These are phyloP conservation scores for Spinibarbus caldwelli DNA, from an alignment of 2,797 vertebrate genomes.

Conservation along the genomic window DNA sequence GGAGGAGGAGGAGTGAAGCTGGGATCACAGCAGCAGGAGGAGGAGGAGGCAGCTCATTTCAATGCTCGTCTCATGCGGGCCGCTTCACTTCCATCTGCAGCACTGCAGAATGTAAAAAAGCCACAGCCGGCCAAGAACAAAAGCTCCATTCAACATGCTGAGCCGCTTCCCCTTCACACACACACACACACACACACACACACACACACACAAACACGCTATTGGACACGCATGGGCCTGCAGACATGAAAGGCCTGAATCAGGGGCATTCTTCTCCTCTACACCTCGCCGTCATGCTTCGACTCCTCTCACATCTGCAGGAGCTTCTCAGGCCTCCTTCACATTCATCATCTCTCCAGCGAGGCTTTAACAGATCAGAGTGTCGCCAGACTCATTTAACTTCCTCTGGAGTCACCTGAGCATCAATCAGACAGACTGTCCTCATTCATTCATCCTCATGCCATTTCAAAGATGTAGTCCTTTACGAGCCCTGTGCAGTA, in stretches of 20 bases:
- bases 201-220: no score
- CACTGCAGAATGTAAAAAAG: constrained; percentile 81
- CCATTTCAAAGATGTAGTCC: no score
- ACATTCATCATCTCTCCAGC: neutral
- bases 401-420: neutral
- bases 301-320: constrained; percentile 68
- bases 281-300: constrained; percentile 69
- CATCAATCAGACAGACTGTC: neutral
- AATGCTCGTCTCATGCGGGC: constrained; percentile 64
- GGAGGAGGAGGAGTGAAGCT: no score
- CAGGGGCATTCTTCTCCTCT: constrained; percentile 72
- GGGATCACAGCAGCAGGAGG: constrained; percentile 17
- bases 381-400: neutral
- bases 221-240: constrained; percentile 59
- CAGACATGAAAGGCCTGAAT: constrained; percentile 76
- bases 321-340: constrained; percentile 64
- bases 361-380: neutral
- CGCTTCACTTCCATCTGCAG: constrained; percentile 82
- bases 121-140: constrained; percentile 81
- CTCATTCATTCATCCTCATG: neutral
- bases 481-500: no score
- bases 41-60: constrained; percentile 62
- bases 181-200: constrained; percentile 62
- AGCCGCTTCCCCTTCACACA: constrained; percentile 83
- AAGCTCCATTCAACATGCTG: constrained; percentile 84